Percentiles rank a stretch among this genome's conserved stretches.
phyloP scores from a whole-genome alignment of 2,797 vertebrate genomes.

The Danionella dracula region DNA sequence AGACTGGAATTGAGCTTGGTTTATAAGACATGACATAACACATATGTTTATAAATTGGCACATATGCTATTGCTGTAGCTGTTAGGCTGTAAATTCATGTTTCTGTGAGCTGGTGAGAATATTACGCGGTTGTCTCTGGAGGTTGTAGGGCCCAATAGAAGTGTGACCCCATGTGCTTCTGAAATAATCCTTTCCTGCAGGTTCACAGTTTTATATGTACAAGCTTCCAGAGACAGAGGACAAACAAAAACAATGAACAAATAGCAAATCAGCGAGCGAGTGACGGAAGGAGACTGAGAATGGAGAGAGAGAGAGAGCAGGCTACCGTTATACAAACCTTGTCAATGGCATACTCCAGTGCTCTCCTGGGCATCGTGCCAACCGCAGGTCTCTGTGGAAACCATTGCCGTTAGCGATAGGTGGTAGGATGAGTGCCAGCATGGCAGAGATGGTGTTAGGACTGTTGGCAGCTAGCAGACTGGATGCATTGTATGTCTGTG shows the following conservation, averaged over 20 bases:
- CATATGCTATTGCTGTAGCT: too few species aligned
- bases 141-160: constrained; percentile 5
- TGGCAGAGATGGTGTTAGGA: constrained; percentile 37
- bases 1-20: too few species aligned
- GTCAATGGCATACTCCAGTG: constrained; percentile 52
- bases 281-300: neutral
- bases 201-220: constrained; percentile 29
- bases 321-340: constrained; percentile 7
- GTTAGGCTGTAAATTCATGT: too few species aligned
- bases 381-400: constrained; percentile 58
- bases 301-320: neutral
- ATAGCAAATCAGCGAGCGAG: constrained; percentile 8
- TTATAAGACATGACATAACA: too few species aligned
- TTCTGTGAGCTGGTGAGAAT: neutral
- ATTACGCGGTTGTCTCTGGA: neutral
- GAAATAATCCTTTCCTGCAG: constrained; percentile 29
- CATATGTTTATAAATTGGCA: too few species aligned
- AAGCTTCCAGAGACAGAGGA: constrained; percentile 13
- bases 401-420: constrained; percentile 55
- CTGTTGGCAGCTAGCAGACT: constrained; percentile 31
- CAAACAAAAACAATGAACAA: constrained; percentile 22
- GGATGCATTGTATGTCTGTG: constrained; percentile 11
- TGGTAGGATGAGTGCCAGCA: constrained; percentile 61
- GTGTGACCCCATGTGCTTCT: constrained; percentile 9
- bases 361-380: constrained; percentile 55